Evolutionary conservation across 2,888 invertebrate genomes (phyloP), one percentile per base, ranked within the genome.

Genomic region (Melanotus villosus): DNA sequence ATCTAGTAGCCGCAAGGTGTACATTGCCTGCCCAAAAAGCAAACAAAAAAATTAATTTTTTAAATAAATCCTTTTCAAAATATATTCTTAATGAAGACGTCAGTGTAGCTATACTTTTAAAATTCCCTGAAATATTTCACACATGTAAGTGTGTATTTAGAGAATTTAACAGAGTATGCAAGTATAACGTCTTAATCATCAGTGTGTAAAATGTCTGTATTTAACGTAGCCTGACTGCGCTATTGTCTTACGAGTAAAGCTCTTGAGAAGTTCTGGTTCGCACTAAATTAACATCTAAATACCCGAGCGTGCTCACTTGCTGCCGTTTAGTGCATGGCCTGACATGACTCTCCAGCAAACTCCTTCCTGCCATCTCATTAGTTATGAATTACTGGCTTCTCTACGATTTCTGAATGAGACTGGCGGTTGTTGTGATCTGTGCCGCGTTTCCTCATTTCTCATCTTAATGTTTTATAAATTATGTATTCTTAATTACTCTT

Each of bases 131-230:
- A 14, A 41, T 18, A 14, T 41, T 41, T 41, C 41, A 41, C 16
- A 16, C 41, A 41, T 41, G 1, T 14, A 16, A 12, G 5, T 16
- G 16, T 12, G 16, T 38, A 38, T 18, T 41, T 32, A 23, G 6
- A 43, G 43, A 58, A 41, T 64, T 64, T 67, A 63, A 67, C 70
- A 70, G 70, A 67, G 70, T 70, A 70, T 50, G 64, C 34, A 66
- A 58, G 50, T 66, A 59, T 67, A 67, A 67, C 63, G 67, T 70
- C 67, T 70, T 67, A 63, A 63, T 81, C 82, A 82, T 78, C 81
- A 74, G 81, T 79, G 83, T 84, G 84, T 84, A 84, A 84, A 84
- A 84, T 84, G 83, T 83, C 81, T 81, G 84, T 83, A 83, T 84
- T 84, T 84, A 84, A 83, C 81, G 81, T 80, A 79, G 81, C 82